Evolutionary conservation across 2,113 vertebrate species (phyloP), one percentile per base, ranked within the genome.

Genomic region (Trematomus loennbergii): DNA sequence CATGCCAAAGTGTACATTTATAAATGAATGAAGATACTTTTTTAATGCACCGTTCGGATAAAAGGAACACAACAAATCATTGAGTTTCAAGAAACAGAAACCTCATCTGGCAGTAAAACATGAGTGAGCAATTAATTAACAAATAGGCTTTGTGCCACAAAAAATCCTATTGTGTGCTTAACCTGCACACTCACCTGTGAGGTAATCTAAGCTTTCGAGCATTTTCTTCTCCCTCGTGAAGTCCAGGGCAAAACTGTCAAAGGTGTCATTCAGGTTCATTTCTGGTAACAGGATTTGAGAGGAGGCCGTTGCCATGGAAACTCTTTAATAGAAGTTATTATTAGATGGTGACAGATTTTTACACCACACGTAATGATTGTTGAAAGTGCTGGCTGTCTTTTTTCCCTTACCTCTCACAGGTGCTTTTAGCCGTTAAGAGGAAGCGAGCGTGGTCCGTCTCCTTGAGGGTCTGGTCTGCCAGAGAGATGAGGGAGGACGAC

Each of bases 161-260:
- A 16, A 11, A 63, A 53, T 10, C 15, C 70, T 13, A 43, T 11
- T n/a, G 10, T 36, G 13, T 22, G 40, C 29, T 81, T 40, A 36
- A 53, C 18, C n/a, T 63, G 50, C 2, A 79, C 77, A 63, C 74
- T 88, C 92, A 99, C 98, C 97, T 96, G 98, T 99, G 81, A 99
- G 97, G 88, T 99, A 99, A 95, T 99, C 98, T 94, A 99, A 95
- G 85, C 95, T 96, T 94, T 99, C 98, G 74, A 99, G 93, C 92
- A 99, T 94, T 89, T 99, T 99, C 94, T 99, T 99, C 92, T 99
- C 98, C 79, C 97, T 94, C 49, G 97, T 96, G 89, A 99, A 99
- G 94, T 99, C 98, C 92, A 99, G 93, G 49, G 97, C 97, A 62
- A 99, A 98, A 10, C 97, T 98, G 88, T 99, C 98, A 67, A 99